A percentile compares a stretch with the other conserved stretches of the same genome.
These are phyloP conservation scores for Atlantisia rogersi DNA, from an alignment of 2,113 vertebrate genomes.

Conservation along the genomic window DNA sequence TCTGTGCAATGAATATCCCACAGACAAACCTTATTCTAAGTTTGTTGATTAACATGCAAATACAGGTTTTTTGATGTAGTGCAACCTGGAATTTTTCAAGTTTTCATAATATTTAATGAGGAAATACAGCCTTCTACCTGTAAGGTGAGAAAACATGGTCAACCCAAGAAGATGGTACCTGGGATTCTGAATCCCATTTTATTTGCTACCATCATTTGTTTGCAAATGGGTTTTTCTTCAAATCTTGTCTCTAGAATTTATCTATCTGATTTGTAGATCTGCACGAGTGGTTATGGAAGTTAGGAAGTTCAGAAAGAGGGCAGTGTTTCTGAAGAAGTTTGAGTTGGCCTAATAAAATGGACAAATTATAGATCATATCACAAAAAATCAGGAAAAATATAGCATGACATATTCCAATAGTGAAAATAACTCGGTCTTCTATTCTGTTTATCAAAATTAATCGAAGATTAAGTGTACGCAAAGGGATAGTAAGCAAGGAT, in stretches of 20 bases:
- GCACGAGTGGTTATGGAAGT: not conserved
- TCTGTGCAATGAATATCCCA: not conserved
- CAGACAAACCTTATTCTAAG: not conserved
- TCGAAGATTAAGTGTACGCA: not conserved
- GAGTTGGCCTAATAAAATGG: not conserved
- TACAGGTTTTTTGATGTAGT: not conserved
- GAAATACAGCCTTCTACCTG: not conserved
- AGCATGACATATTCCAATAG: not conserved
- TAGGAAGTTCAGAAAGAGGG: not conserved
- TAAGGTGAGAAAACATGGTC: not conserved
- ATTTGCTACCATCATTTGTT: not conserved
- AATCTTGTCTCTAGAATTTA: not conserved
- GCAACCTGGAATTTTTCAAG: not conserved
- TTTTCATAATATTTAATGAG: not conserved
- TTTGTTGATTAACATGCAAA: not conserved
- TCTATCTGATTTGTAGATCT: not conserved
- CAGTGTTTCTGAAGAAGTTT: not conserved
- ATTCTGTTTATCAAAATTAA: not conserved
- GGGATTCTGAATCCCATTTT: not conserved
- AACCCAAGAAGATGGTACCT: not conserved
- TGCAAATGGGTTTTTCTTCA: not conserved
- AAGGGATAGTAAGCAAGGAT: not conserved
- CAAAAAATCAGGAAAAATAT: not conserved
- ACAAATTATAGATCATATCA: not conserved
- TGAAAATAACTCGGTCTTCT: not conserved